phyloP scores from a whole-genome alignment of 2,113 vertebrate genomes.

The Megaceryle torquata region DNA sequence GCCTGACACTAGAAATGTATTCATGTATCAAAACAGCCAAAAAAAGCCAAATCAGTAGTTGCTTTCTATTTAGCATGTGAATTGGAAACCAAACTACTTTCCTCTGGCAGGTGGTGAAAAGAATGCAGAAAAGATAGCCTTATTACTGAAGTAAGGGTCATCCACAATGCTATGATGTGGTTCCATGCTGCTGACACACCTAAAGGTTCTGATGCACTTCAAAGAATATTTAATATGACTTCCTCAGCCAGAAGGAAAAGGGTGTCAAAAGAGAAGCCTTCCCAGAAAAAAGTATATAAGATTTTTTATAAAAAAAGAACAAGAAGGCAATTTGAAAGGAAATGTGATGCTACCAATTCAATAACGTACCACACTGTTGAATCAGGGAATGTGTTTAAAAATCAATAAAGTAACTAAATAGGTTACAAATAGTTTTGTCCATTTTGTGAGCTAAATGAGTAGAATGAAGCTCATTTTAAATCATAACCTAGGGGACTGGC shows the following conservation, averaged over 20 bases:
- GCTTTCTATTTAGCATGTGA: background rate
- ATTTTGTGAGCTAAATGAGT: slow-evolving; percentile 58
- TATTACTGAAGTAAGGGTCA: background rate
- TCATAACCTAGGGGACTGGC: background rate
- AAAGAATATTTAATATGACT: background rate
- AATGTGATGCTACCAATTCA: background rate
- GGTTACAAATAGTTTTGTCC: slow-evolving; percentile 22
- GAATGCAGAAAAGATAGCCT: background rate
- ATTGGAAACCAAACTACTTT: background rate
- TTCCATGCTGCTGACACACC: background rate
- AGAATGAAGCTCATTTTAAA: background rate
- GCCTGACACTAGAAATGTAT: background rate
- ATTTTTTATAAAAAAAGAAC: background rate
- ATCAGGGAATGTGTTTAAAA: slow-evolving; percentile 28
- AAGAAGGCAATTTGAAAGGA: background rate
- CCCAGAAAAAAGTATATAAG: background rate
- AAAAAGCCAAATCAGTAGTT: background rate
- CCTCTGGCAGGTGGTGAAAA: background rate
- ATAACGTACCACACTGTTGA: background rate
- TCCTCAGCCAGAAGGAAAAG: background rate
- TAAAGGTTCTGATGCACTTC: background rate
- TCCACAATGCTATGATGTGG: background rate
- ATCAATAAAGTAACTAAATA: slow-evolving; percentile 29
- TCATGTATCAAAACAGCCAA: background rate
- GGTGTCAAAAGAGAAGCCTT: background rate